These are phyloP conservation scores for Zosterops hypoxanthus DNA, from an alignment of 2,113 vertebrate genomes.

Conservation along the genomic window DNA sequence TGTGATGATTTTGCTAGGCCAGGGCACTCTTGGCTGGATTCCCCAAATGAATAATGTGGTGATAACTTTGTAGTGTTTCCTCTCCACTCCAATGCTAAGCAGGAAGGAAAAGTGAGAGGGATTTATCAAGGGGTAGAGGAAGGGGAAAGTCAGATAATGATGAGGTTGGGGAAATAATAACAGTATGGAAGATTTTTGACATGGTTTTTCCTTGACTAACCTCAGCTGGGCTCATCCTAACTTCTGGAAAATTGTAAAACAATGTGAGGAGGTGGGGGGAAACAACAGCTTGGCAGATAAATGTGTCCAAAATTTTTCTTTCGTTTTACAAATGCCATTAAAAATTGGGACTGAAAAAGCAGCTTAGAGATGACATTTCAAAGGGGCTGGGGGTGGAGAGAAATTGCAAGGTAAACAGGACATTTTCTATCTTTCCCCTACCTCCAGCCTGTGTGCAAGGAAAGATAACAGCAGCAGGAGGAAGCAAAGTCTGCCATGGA, in stretches of 20 bases:
- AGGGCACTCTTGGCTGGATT: constrained; percentile 25
- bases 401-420: constrained; percentile 58
- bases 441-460: constrained; percentile 48
- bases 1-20: constrained; percentile 23
- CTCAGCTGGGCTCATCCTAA: background rate
- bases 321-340: constrained; percentile 33
- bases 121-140: background rate
- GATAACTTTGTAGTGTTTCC: constrained; percentile 20
- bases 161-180: background rate
- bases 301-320: background rate
- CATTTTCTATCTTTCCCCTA: constrained; percentile 42
- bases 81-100: background rate
- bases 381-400: background rate
- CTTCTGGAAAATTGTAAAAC: constrained; percentile 2
- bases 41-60: background rate
- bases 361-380: constrained; percentile 55
- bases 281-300: background rate
- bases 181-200: background rate
- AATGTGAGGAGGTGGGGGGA: background rate
- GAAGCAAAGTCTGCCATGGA: constrained; percentile 51
- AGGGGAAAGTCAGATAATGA: background rate
- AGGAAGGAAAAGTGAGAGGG: background rate
- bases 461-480: constrained; percentile 64
- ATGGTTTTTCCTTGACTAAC: background rate
- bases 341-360: constrained; percentile 25